Conservation (phyloP, 2,113 vertebrate genomes). For the Ondatra zibethicus region DNA sequence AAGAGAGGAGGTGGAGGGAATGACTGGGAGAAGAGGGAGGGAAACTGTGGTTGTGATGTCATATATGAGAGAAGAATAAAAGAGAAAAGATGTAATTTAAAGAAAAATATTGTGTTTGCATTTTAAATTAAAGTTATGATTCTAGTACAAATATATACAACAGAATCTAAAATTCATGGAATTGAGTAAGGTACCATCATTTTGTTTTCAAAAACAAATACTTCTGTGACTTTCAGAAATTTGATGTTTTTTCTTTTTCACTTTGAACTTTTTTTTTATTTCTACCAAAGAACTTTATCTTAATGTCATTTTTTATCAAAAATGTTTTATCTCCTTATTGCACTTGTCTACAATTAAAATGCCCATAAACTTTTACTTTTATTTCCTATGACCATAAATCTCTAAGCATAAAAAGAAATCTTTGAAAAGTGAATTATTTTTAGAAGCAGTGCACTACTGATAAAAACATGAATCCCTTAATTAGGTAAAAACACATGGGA, state of each 20-base stretch:
- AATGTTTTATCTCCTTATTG: neutral
- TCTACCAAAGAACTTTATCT: neutral
- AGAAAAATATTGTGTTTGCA: neutral
- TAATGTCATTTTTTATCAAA: neutral
- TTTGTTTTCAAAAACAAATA: slow-evolving; percentile 47
- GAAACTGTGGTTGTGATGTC: neutral
- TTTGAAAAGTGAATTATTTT: slow-evolving; percentile 12
- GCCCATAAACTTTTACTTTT: slow-evolving; percentile 8
- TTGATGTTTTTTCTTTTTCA: neutral
- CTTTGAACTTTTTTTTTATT: neutral
- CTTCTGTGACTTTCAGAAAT: slow-evolving; percentile 32
- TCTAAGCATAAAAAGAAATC: slow-evolving; percentile 13
- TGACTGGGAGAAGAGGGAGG: neutral
- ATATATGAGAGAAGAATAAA: neutral
- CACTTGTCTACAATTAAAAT: slow-evolving; percentile 21
- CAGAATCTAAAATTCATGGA: neutral
- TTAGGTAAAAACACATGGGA: neutral
- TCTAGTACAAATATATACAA: neutral
- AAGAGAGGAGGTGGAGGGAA: neutral
- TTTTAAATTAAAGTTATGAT: slow-evolving; percentile 50
- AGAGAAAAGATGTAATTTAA: neutral
- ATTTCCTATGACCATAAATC: slow-evolving; percentile 2
- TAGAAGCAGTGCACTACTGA: neutral
- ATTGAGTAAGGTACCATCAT: neutral
- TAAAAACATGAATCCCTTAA: neutral